These are phyloP conservation scores for Oxygymnocypris stewartii DNA, from an alignment of 2,113 vertebrate genomes.

Conservation along the genomic window DNA sequence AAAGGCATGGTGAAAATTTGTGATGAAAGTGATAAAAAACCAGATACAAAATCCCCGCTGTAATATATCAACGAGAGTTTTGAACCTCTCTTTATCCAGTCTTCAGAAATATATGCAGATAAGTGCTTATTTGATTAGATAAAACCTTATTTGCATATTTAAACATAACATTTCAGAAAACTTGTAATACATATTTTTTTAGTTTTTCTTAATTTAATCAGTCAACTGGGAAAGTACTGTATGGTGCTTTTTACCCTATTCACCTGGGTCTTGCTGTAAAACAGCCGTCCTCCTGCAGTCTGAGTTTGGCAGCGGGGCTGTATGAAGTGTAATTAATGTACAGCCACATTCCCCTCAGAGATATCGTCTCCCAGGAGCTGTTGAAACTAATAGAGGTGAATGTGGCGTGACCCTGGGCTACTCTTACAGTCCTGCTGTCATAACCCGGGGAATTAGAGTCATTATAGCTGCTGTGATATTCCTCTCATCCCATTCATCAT, in stretches of 20 bases:
- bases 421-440: slow-evolving; percentile 14
- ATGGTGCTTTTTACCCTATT: not conserved
- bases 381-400: no score
- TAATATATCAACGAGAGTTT: not conserved
- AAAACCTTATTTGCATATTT: not conserved
- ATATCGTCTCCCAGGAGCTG: not conserved
- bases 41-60: not conserved
- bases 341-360: not conserved
- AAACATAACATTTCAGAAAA: not conserved
- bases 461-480: not conserved
- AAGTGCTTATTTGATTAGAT: not conserved
- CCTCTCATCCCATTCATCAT: slow-evolving; percentile 17
- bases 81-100: not conserved
- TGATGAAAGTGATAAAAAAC: no score
- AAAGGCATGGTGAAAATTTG: no score
- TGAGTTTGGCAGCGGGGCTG: not conserved
- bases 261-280: not conserved
- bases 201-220: not conserved
- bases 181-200: not conserved
- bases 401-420: slow-evolving; percentile 2
- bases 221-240: not conserved
- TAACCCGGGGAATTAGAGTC: not conserved
- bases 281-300: not conserved
- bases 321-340: not conserved
- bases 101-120: not conserved